phyloP scores from a whole-genome alignment of 92 coral and sea anemone genomes.

The Phenganax marumi region DNA sequence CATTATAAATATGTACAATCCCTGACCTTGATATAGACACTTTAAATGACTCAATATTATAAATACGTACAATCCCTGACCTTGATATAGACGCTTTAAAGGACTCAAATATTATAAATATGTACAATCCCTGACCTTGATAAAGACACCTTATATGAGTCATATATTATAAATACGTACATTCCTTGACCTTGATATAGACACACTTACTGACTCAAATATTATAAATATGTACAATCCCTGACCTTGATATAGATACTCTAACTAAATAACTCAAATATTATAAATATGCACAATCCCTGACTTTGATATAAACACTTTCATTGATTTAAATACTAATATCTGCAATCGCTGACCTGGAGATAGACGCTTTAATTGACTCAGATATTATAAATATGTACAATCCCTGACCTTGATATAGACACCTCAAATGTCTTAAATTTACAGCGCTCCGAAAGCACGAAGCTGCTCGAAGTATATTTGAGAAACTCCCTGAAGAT shows the following conservation, averaged over 20 bases:
- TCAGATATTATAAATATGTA: background rate
- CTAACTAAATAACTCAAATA: too few species aligned
- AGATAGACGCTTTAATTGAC: background rate
- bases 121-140: background rate
- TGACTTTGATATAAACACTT: too few species aligned
- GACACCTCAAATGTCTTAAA: background rate
- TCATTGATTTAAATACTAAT: too few species aligned
- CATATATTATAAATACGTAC: background rate
- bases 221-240: too few species aligned
- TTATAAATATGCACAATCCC: too few species aligned
- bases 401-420: background rate
- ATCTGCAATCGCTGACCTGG: too few species aligned
- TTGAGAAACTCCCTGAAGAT: conserved; percentile 80
- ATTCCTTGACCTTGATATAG: background rate
- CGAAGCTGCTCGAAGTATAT: conserved; percentile 95
- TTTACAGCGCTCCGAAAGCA: conserved; percentile 78
- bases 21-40: too few species aligned
- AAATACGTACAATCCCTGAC: too few species aligned
- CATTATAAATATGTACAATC: too few species aligned
- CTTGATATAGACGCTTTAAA: background rate
- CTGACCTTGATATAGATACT: too few species aligned
- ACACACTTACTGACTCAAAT: background rate
- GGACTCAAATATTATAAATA: background rate
- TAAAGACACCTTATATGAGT: background rate
- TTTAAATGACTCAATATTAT: too few species aligned